Base-by-base conservation (phyloP, 2,113 vertebrate genomes). In the Sinosuthora webbiana region DNA sequence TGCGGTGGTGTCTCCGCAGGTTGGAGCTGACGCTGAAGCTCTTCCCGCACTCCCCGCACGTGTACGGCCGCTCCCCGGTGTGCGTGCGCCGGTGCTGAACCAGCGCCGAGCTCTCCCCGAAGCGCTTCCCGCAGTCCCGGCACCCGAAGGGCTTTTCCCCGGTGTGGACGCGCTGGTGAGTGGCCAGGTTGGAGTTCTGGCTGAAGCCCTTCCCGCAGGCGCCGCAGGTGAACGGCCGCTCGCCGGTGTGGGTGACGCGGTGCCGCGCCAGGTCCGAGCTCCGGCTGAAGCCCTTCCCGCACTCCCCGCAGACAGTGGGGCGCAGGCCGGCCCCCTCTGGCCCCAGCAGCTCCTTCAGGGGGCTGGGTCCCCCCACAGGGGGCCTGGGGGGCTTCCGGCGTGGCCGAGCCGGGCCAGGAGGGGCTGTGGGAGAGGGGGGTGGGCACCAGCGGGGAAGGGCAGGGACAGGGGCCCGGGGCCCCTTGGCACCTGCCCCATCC, bases 171-270 rank as follows among this genome's bases (percentile, higher is more conserved):
- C 2, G 13, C 59, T 79, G 82, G 96, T 97, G 97, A 4, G 95
- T 97, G 64, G 95, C 95, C 89, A 97, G 86, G 77, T 92, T 97
- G 84, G 97, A 97, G 67, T 96, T 97, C 60, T 98, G 97, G 31
- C 96, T 97, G 96, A 97, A 98, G 53, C 93, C 69, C 45, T 98
- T 99, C 90, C 98, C 98, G 20, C 99, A 99, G 77, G 99, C 97
- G 6, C 98, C 96, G 96, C 99, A 99, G 21, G 74, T 94, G 92
- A 97, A 95, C 1, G 97, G 98, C n/a, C 83, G 69, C 86, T 98
- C 97, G 3, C 96, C 95, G 0, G 97, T 97, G 94, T 97, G 97
- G 25, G 96, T 97, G 95, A 94, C 79, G 81, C 59, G 83, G 83
- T 97, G 97, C 21, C 89, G 59, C 9, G 87, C 94, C 76, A 97